Evolutionary conservation across 2,113 vertebrate species (phyloP).

Genomic region (Sterrhoptilus dennistouni): DNA sequence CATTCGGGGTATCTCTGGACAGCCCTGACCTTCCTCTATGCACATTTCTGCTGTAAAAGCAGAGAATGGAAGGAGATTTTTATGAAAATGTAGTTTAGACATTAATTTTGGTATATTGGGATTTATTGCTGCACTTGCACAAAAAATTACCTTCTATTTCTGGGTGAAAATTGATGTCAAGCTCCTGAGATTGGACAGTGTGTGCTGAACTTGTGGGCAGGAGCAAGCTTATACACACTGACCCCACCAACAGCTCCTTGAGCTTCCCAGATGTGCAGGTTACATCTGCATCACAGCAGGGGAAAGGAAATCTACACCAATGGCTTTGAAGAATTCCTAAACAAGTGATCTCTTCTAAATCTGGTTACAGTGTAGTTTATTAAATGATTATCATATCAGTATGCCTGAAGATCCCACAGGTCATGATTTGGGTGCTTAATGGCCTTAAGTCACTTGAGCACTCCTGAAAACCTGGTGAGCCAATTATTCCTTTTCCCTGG

Average conservation of each 20-base stretch:
- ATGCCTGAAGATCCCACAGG: neutral
- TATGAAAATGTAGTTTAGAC: neutral
- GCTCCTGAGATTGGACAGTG: neutral
- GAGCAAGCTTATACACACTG: rapidly evolving
- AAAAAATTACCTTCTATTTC: neutral
- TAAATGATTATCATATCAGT: neutral
- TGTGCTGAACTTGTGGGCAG: neutral
- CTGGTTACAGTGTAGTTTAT: neutral
- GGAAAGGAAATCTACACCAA: neutral
- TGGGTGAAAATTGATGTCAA: neutral
- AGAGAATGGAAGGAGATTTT: neutral
- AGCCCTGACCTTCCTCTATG: neutral
- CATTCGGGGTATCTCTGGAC: neutral
- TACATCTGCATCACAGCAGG: rapidly evolving
- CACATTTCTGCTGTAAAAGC: neutral
- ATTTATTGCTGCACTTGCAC: neutral
- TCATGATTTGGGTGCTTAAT: rapidly evolving
- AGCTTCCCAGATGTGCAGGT: neutral
- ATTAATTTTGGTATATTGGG: neutral
- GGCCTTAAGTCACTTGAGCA: neutral
- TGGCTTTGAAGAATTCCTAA: neutral
- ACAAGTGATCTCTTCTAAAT: neutral
- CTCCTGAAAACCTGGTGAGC: neutral
- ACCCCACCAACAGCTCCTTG: rapidly evolving
- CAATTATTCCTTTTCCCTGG: neutral